Conservation (phyloP, 2,888 invertebrate species). For the Epinotia ramella region DNA sequence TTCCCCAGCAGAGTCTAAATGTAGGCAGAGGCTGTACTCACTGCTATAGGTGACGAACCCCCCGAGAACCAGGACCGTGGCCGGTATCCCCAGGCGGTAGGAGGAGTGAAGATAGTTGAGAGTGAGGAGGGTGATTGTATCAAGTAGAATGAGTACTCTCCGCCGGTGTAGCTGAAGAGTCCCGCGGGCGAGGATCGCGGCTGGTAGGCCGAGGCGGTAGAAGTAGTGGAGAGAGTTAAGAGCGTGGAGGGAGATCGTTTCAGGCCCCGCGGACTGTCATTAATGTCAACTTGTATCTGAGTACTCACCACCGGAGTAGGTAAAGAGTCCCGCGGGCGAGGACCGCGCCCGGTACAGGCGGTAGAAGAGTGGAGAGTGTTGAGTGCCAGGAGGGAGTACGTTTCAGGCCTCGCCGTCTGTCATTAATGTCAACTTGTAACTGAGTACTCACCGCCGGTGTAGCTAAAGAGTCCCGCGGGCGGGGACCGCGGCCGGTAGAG, state of each 20-base stretch:
- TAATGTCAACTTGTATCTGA: no score
- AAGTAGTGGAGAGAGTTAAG: slow-evolving; percentile 66
- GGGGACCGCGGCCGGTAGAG: slow-evolving; percentile 89
- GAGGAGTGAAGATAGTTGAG: not conserved
- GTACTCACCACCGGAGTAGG: slow-evolving; percentile 86
- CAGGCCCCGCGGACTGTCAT: slow-evolving; percentile 55
- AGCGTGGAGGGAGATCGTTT: slow-evolving; percentile 76
- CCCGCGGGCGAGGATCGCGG: slow-evolving; percentile 92
- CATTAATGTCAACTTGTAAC: no score
- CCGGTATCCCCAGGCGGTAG: not conserved
- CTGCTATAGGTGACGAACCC: no score
- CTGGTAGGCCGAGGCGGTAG: slow-evolving; percentile 81
- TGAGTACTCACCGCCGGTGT: slow-evolving; percentile 83
- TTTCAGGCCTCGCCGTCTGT: slow-evolving; percentile 59
- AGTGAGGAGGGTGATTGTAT: not conserved
- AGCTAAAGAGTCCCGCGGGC: slow-evolving; percentile 91
- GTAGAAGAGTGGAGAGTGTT: slow-evolving; percentile 60
- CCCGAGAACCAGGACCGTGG: not conserved
- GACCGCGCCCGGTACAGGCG: slow-evolving; percentile 88
- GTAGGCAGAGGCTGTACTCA: no score
- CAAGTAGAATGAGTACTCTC: slow-evolving; percentile 51
- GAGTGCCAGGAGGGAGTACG: slow-evolving; percentile 79
- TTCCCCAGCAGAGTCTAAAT: no score
- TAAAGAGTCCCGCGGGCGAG: slow-evolving; percentile 91
- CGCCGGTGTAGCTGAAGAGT: slow-evolving; percentile 90